Conservation (phyloP, 2,888 invertebrate species). For the Taphrorychus bicolor region DNA sequence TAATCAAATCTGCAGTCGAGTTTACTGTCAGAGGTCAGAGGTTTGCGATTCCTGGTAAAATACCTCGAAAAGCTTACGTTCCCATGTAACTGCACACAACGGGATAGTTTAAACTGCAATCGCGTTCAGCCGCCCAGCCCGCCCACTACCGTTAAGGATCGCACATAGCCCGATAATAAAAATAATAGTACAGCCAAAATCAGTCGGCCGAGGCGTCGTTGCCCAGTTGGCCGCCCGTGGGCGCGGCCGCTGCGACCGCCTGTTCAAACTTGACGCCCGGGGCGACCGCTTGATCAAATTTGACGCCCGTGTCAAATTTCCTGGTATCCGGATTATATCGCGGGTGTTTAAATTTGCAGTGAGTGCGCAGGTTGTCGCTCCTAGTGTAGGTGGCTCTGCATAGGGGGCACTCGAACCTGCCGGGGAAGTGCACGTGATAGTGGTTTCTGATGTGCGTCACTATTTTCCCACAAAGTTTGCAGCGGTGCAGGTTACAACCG, state of each 20-base stretch:
- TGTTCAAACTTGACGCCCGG: too few species aligned
- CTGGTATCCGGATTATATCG: slow-evolving; percentile 85
- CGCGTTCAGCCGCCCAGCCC: slow-evolving; percentile 22
- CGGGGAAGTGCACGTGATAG: slow-evolving; percentile 93
- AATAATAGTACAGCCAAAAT: slow-evolving; percentile 60
- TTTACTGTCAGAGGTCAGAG: too few species aligned
- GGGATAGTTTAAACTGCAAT: slow-evolving; percentile 22
- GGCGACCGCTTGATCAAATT: slow-evolving; percentile 49
- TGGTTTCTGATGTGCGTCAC: slow-evolving; percentile 94
- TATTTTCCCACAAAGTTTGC: slow-evolving; percentile 94
- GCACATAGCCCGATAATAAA: slow-evolving; percentile 57
- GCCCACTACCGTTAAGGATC: slow-evolving; percentile 51
- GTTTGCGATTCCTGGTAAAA: not conserved
- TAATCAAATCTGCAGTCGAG: too few species aligned
- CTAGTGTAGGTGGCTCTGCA: slow-evolving; percentile 91
- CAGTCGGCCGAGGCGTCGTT: slow-evolving; percentile 63
- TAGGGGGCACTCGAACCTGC: slow-evolving; percentile 89
- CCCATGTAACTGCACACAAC: not conserved
- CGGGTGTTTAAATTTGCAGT: slow-evolving; percentile 93
- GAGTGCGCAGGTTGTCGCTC: slow-evolving; percentile 91
- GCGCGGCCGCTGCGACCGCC: too few species aligned
- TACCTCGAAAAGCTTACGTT: not conserved
- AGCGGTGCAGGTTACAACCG: slow-evolving; percentile 91
- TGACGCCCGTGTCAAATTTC: slow-evolving; percentile 70
- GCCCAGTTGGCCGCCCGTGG: slow-evolving; percentile 52